Evolutionary conservation across 2,797 vertebrate genomes (phyloP), one percentile per base, ranked within the genome.

Genomic region (Oryzias sinensis): DNA sequence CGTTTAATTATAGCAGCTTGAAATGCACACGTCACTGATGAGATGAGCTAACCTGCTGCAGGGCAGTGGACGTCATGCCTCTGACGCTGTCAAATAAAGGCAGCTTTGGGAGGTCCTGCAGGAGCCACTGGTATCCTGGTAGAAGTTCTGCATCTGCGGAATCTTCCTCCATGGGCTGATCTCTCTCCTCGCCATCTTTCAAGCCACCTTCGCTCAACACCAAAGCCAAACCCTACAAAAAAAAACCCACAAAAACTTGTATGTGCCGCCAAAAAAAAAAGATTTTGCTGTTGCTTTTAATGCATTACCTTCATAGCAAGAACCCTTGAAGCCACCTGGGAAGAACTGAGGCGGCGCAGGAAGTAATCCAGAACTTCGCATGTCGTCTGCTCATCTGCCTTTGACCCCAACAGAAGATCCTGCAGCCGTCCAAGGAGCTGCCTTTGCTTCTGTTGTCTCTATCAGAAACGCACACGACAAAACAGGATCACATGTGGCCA

Each of bases 321-420:
- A 22, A 97, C 95, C 22, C 97, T 85, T 0, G 97, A 98, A 15
- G 97, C 96, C 83, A 97, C 95, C 83, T 99, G 97, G 11, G 97
- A 94, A 15, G 97, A 99, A 74, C 97, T 96, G 22, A 99, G 93
- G 16, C 97, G 93, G 1, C 97, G 92, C 24, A 99, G 90, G 74
- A 99, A 99, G 85, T 99, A 99, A 88, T 99, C 97, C 16, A 99
- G 89, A 73, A 99, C 97, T 80, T 99, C 97, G 0, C 96, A 97
- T 0, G 97, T 98, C 42, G 97, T 99, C 87, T 97, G 97, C 64
- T 98, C 97, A 0, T 99, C 97, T 0, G 97, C 97, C 57, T 94
- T 95, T 25, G 97, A 93, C 53, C 97, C 97, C 63, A 99, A 79
- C 2, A 99, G 87, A 47, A 99, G 92, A 80, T 98, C 97, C 88